Evolutionary conservation across 1,140 invertebrate genomes (phyloP), one percentile per base, ranked within the genome.

Genomic region (Microplitis mediator): DNA sequence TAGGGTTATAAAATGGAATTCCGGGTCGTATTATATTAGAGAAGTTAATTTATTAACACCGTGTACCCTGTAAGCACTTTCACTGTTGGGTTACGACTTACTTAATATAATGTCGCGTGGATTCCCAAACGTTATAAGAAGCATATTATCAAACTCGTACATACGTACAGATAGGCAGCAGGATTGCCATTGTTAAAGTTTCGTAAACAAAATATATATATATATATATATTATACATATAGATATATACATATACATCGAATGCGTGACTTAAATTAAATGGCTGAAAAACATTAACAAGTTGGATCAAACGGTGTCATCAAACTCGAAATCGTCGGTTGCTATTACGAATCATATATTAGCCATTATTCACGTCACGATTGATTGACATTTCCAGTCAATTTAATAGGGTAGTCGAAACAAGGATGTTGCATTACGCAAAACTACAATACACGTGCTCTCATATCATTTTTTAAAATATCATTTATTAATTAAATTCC

Each of bases 201-300:
- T 71, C 69, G 69, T 71, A 71, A 71, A 62, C 69, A 52, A 61
- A 45, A 45, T 45, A 6, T 11, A 45, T 71, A 5, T 60, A 71
- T 50, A 51, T 52, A n/a, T n/a, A n/a, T n/a, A n/a, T n/a, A n/a
- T n/a, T n/a, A n/a, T n/a, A n/a, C n/a, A n/a, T n/a, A n/a, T n/a
- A n/a, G n/a, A n/a, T n/a, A n/a, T n/a, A n/a, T n/a, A n/a, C 3
- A 45, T 60, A 52, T 54, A 39, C 58, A 61, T 39, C 36, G 9
- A 63, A 23, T 63, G 69, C 69, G 60, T 71, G 58, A 71, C 60
- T 61, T 45, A 69, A 69, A 69, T 61, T 61, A 54, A 69, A 69
- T 61, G 36, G 56, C 11, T 69, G 58, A 61, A 16, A 23, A 16
- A 56, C n/a, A 56, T 56, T 45, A 45, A 45, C 39, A 45, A 45